These are phyloP conservation scores for Actenoides hombroni DNA, from an alignment of 2,113 vertebrate species.

Conservation along the genomic window DNA sequence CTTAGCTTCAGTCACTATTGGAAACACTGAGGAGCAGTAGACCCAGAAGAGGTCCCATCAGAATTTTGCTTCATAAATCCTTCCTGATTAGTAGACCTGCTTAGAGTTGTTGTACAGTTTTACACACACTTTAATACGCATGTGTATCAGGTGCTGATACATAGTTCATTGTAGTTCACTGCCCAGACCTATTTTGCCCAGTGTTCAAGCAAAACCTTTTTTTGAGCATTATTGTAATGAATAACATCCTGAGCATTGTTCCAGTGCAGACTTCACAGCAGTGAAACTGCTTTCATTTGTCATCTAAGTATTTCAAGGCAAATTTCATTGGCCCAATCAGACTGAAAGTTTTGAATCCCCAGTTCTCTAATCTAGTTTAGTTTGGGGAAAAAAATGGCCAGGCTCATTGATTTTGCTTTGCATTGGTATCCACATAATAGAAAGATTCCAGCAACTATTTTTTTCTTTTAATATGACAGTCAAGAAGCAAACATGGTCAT, in stretches of 20 bases:
- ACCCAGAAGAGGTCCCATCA: not conserved
- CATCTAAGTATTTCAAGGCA: not conserved
- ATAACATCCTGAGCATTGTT: not conserved
- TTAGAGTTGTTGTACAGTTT: not conserved
- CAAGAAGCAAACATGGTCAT: not conserved
- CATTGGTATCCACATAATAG: not conserved
- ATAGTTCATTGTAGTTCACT: not conserved
- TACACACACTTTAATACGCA: not conserved
- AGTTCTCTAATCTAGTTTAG: not conserved
- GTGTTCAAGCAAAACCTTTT: not conserved
- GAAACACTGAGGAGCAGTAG: not conserved
- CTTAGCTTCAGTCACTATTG: not conserved
- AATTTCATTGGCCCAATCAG: not conserved
- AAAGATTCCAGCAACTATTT: not conserved
- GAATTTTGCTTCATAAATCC: not conserved
- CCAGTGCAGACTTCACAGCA: not conserved
- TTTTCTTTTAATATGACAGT: not conserved
- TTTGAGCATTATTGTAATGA: not conserved
- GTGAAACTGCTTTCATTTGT: not conserved
- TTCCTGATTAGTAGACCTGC: not conserved
- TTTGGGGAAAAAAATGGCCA: not conserved
- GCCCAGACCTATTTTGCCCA: not conserved
- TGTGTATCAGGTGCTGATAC: not conserved
- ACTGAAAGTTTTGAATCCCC: not conserved
- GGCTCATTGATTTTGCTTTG: not conserved